A percentile compares a stretch with the other conserved stretches of the same genome.
Conservation (phyloP, 2,888 invertebrate species). For the Hermaeophaga mercurialis region DNA sequence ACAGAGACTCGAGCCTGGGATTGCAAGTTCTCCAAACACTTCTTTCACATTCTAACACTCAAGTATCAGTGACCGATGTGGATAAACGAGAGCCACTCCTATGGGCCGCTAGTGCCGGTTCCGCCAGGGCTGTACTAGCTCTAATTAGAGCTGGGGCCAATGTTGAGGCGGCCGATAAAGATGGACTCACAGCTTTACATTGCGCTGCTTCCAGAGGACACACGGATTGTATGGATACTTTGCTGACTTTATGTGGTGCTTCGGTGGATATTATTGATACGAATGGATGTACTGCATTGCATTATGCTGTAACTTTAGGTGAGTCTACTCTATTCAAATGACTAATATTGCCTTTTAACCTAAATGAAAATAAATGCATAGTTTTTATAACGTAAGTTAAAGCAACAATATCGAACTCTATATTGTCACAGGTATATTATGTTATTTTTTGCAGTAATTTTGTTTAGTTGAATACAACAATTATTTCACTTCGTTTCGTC, state of each 20-base stretch:
- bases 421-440: too few relatives aligned
- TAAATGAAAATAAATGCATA: too few relatives aligned
- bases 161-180: slow-evolving; percentile 59
- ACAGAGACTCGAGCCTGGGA: slow-evolving; percentile 64
- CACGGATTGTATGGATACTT: slow-evolving; percentile 85
- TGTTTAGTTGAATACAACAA: too few relatives aligned
- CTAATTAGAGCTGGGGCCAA: slow-evolving; percentile 62
- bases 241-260: slow-evolving; percentile 87
- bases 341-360: too few relatives aligned
- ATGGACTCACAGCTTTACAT: slow-evolving; percentile 93
- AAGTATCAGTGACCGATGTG: slow-evolving; percentile 85
- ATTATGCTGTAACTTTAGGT: slow-evolving; percentile 90
- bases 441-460: too few relatives aligned
- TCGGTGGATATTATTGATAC: slow-evolving; percentile 88
- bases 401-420: too few relatives aligned
- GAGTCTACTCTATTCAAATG: too few relatives aligned
- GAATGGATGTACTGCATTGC: slow-evolving; percentile 94
- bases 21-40: slow-evolving; percentile 81
- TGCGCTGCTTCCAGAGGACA: slow-evolving; percentile 97
- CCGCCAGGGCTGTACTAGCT: slow-evolving; percentile 87
- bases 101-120: slow-evolving; percentile 98
- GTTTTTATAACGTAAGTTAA: too few relatives aligned
- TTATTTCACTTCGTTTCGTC: too few relatives aligned
- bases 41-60: slow-evolving; percentile 75
- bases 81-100: slow-evolving; percentile 93